These are phyloP conservation scores for Phengaris arion DNA, from an alignment of 2,888 invertebrate genomes.

Conservation along the genomic window DNA sequence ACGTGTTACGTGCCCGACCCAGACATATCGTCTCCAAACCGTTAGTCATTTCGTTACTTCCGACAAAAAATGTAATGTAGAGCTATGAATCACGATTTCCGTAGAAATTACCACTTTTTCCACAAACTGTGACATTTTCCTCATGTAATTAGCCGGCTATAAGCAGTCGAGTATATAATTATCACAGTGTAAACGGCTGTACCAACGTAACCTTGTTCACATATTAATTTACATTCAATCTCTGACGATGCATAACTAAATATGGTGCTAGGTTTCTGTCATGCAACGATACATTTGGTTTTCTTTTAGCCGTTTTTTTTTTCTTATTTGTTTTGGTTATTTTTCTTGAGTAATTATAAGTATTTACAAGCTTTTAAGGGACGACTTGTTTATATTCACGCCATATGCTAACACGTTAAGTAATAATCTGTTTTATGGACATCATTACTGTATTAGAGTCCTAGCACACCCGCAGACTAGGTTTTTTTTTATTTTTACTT, in stretches of 20 bases:
- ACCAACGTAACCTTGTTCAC: slow-evolving; percentile 59
- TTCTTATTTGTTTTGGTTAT: slow-evolving; percentile 3
- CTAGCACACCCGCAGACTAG: slow-evolving; percentile 2
- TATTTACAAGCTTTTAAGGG: neutral
- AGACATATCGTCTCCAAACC: slow-evolving; percentile 34
- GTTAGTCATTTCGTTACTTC: slow-evolving; percentile 34
- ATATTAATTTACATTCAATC: slow-evolving; percentile 53
- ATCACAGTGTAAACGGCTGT: slow-evolving; percentile 54
- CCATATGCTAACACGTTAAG: slow-evolving; percentile 6
- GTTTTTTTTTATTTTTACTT: neutral
- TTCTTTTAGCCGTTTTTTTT: slow-evolving; percentile 21
- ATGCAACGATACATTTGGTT: slow-evolving; percentile 34
- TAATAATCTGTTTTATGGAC: slow-evolving; percentile 14
- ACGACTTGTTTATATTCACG: neutral
- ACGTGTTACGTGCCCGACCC: slow-evolving; percentile 31
- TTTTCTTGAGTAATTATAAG: slow-evolving; percentile 14
- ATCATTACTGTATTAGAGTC: neutral
- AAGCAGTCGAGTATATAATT: slow-evolving; percentile 55
- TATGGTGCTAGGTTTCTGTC: slow-evolving; percentile 29
- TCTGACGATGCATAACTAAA: slow-evolving; percentile 36
- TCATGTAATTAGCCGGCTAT: neutral
- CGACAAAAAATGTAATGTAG: slow-evolving; percentile 31
- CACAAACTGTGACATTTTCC: slow-evolving; percentile 13
- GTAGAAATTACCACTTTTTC: slow-evolving; percentile 19
- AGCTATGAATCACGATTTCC: slow-evolving; percentile 14